These are phyloP conservation scores for Scolopax rusticola DNA, from an alignment of 2,797 vertebrate species.

Conservation along the genomic window DNA sequence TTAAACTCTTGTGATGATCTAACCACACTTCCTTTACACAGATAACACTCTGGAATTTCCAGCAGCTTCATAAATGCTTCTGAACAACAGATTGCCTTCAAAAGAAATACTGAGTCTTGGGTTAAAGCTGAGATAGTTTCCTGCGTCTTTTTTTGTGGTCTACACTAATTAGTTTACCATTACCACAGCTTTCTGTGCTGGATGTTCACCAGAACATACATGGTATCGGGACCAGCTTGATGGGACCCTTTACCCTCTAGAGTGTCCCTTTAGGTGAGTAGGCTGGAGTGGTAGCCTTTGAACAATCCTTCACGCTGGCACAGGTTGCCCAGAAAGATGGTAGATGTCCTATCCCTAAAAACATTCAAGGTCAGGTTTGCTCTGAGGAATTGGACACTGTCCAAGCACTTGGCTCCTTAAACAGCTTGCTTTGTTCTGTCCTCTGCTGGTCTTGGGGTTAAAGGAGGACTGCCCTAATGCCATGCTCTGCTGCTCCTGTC, in stretches of 20 bases:
- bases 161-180: not conserved
- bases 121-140: not conserved
- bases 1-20: not conserved
- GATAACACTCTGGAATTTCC: not conserved
- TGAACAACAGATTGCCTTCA: not conserved
- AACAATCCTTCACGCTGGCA: not conserved
- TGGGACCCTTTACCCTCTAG: not conserved
- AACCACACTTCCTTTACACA: not conserved
- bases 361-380: not conserved
- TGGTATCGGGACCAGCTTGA: not conserved
- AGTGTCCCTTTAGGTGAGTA: not conserved
- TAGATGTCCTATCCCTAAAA: not conserved
- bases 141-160: not conserved
- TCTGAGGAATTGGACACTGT: not conserved
- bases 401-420: not conserved
- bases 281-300: not conserved
- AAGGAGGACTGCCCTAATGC: not conserved
- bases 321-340: not conserved
- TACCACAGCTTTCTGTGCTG: not conserved
- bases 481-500: not conserved
- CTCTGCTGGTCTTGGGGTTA: not conserved
- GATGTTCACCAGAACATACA: not conserved
- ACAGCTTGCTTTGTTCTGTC: not conserved
- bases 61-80: not conserved
- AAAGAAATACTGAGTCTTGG: not conserved